Percentiles rank a stretch among this genome's conserved stretches.
These are phyloP conservation scores for Antheraea yamamai DNA, from an alignment of 2,888 invertebrate species.

Conservation along the genomic window DNA sequence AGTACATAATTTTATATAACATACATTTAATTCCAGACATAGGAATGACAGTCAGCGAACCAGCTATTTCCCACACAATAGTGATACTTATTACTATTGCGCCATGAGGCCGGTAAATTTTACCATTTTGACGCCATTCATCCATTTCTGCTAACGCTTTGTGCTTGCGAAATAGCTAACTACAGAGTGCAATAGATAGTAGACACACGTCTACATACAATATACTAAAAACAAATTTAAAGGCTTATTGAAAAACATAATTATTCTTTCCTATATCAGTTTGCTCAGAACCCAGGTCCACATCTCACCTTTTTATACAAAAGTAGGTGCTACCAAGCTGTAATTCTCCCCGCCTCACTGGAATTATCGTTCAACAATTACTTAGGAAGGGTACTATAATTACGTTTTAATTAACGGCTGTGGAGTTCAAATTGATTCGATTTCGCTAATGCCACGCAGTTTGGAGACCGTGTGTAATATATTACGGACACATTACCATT, in stretches of 20 bases:
- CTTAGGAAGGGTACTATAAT: slow-evolving; percentile 38
- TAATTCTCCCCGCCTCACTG: slow-evolving; percentile 4
- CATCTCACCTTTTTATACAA: neutral
- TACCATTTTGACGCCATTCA: too few species aligned
- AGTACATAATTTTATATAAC: too few species aligned
- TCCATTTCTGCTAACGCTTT: too few species aligned
- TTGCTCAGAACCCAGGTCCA: neutral
- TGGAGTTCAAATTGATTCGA: slow-evolving; percentile 56
- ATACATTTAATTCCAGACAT: too few species aligned
- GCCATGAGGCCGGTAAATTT: too few species aligned
- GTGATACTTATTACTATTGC: too few species aligned
- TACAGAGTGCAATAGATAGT: too few species aligned
- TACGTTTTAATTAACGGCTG: slow-evolving; percentile 58
- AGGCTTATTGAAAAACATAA: neutral
- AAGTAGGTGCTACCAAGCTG: neutral
- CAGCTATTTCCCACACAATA: too few species aligned
- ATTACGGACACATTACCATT: slow-evolving; percentile 32
- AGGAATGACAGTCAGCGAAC: too few species aligned
- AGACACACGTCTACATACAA: too few species aligned
- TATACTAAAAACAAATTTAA: neutral
- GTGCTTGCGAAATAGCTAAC: too few species aligned
- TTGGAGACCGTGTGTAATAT: slow-evolving; percentile 43
- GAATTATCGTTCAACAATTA: slow-evolving; percentile 52
- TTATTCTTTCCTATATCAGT: neutral
- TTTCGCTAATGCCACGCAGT: slow-evolving; percentile 53